These are phyloP conservation scores for Paratilapia polleni DNA, from an alignment of 2,113 vertebrate species.

Conservation along the genomic window DNA sequence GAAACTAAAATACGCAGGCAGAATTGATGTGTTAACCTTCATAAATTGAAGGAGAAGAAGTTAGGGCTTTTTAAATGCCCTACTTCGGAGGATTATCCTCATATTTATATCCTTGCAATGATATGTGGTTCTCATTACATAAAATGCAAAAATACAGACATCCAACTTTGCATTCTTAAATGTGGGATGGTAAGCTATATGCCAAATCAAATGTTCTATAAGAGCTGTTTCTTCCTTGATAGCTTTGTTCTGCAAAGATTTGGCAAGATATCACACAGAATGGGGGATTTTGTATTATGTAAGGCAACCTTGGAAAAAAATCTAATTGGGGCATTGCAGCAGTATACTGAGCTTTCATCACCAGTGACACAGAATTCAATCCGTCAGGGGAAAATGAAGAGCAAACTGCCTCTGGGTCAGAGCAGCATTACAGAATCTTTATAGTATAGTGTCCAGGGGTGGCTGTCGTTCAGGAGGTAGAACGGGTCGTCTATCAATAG, in stretches of 20 bases:
- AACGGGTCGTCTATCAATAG: background rate
- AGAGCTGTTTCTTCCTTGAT: conserved; percentile 33
- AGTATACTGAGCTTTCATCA: conserved; percentile 56
- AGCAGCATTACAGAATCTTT: conserved; percentile 9
- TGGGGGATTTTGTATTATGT: conserved; percentile 59
- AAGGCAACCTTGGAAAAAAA: conserved; percentile 52
- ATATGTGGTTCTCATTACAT: background rate
- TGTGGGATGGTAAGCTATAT: conserved; percentile 9
- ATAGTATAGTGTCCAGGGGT: background rate
- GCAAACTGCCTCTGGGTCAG: conserved; percentile 46
- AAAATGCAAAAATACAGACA: conserved; percentile 6
- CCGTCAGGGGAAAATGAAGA: conserved; percentile 44
- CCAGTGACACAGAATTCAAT: conserved; percentile 54
- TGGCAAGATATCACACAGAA: conserved; percentile 70
- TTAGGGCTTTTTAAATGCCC: background rate
- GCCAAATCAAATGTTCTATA: conserved; percentile 39
- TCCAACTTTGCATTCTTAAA: conserved; percentile 11
- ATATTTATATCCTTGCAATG: background rate
- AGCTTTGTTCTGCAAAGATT: conserved; percentile 46
- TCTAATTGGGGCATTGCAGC: conserved; percentile 71
- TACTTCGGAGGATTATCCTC: background rate
- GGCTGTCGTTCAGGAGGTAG: background rate
- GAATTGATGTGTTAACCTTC: background rate
- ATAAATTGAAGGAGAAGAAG: background rate
- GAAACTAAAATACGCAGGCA: background rate